Base-by-base conservation (phyloP, 64 coral and sea anemone species). In the Porites australiensis region DNA sequence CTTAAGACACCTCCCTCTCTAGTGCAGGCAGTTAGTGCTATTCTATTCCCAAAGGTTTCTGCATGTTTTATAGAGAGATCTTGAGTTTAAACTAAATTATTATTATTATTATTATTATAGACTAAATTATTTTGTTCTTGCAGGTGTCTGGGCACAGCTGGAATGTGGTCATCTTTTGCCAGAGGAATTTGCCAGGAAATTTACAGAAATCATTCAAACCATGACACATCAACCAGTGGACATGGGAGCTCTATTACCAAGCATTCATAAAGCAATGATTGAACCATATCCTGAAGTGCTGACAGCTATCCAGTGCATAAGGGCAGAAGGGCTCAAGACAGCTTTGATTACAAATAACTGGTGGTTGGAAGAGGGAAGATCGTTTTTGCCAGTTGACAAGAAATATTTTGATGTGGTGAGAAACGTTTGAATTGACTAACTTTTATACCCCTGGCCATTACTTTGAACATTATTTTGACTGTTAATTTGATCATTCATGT, bases 331-430 rank as follows among this genome's bases (percentile, higher is more conserved):
- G 5, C 77, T 99, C 20, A 96, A 96, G 64, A 93, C 94, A 13
- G 98, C 91, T 37, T 92, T 99, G 82, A 76, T 99, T 16, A 99
- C 98, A 58, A 99, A 99, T 47, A 99, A 99, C 51, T 99, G 98
- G 98, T 72, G 96, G 23, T 51, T 96, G 63, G 78, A 94, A 57
- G 61, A 94, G 49, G 92, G 89, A 69, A 96, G 89, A 44, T 91
- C 88, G 54, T 96, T 89, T 58, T 83, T 93, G 5, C 98, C 98
- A 8, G 83, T 99, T 74, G 98, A 99, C 61, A 66, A 64, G 15
- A 82, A 46, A 60, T 82, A 94, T 72, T 99, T 99, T 96, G 98
- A 99, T 94, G 94, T 94, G 98, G 98, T 99, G 91, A 77, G 54
- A 0, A 16, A 21, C 62, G 46, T 9, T 43, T 49, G 48, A 14